phyloP scores from a whole-genome alignment of 2,113 vertebrate genomes.

The Heliornis fulica region DNA sequence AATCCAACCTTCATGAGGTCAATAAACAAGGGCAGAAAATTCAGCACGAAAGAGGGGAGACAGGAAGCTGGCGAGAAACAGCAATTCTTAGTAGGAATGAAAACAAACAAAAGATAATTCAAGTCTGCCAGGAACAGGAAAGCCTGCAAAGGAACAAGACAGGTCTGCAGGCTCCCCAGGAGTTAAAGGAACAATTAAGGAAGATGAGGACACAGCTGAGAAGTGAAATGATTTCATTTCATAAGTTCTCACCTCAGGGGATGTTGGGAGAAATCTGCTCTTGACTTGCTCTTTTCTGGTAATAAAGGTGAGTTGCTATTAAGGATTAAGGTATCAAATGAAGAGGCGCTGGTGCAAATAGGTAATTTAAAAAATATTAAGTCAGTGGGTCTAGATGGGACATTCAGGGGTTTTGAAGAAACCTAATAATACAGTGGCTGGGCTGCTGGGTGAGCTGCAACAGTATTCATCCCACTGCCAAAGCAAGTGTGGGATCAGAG shows the following conservation, averaged over 20 bases:
- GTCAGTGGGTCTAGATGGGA: constrained; percentile 3
- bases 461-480: neutral
- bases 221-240: constrained; percentile 62
- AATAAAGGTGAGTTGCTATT: constrained; percentile 64
- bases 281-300: constrained; percentile 36
- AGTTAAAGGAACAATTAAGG: constrained; percentile 59
- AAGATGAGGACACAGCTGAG: constrained; percentile 54
- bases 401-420: constrained; percentile 1
- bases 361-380: constrained; percentile 58
- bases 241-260: constrained; percentile 54
- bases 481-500: neutral
- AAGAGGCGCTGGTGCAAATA: constrained; percentile 43
- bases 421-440: neutral
- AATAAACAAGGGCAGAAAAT: constrained; percentile 14
- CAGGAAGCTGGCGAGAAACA: constrained; percentile 28
- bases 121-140: constrained; percentile 54
- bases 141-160: constrained; percentile 11
- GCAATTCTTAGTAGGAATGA: neutral
- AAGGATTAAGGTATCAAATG: constrained; percentile 62
- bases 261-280: constrained; percentile 32
- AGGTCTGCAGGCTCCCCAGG: constrained; percentile 32
- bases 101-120: constrained; percentile 56
- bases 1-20: neutral
- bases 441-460: constrained; percentile 7
- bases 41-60: constrained; percentile 27